Percentiles rank a stretch among this genome's conserved stretches.
These are phyloP conservation scores for Pomacea maculata DNA, from an alignment of 1,140 invertebrate species.

Conservation along the genomic window DNA sequence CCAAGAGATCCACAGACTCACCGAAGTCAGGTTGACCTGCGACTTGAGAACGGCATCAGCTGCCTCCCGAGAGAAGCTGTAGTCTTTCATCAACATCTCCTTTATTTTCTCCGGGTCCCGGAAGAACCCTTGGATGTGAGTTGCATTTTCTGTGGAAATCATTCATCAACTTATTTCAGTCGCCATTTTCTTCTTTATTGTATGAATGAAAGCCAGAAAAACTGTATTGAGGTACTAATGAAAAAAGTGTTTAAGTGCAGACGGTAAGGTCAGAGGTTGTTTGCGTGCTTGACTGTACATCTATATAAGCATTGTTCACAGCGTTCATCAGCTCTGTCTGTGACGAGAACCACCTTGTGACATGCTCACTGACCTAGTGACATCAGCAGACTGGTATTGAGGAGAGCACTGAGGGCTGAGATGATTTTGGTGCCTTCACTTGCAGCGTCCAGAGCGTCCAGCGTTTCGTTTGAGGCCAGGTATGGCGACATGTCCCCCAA, in stretches of 20 bases:
- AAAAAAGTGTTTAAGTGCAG: too few relatives aligned
- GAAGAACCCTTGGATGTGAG: conserved; percentile 37
- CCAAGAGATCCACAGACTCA: conserved; percentile 15
- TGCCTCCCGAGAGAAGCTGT: conserved; percentile 23
- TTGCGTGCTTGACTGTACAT: too few relatives aligned
- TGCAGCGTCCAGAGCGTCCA: conserved; percentile 32
- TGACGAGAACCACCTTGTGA: too few relatives aligned
- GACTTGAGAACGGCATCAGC: conserved; percentile 44
- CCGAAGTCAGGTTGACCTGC: conserved; percentile 37
- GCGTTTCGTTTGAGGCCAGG: conserved; percentile 24
- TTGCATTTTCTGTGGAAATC: conserved; percentile 29
- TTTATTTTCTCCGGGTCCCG: conserved; percentile 40
- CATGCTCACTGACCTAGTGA: conserved; percentile 26
- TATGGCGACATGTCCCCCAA: conserved; percentile 33
- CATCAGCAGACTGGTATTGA: conserved; percentile 23
- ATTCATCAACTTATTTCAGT: too few relatives aligned
- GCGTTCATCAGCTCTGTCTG: too few relatives aligned
- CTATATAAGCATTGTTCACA: too few relatives aligned
- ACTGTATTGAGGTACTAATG: too few relatives aligned
- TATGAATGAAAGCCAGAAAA: too few relatives aligned
- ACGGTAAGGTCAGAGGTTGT: too few relatives aligned
- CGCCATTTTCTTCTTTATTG: too few relatives aligned
- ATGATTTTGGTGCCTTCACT: conserved; percentile 31
- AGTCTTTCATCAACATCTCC: conserved; percentile 34
- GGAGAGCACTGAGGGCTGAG: conserved; percentile 18